phyloP scores from a whole-genome alignment of 2,888 invertebrate species.

The Leucophenga maculata region DNA sequence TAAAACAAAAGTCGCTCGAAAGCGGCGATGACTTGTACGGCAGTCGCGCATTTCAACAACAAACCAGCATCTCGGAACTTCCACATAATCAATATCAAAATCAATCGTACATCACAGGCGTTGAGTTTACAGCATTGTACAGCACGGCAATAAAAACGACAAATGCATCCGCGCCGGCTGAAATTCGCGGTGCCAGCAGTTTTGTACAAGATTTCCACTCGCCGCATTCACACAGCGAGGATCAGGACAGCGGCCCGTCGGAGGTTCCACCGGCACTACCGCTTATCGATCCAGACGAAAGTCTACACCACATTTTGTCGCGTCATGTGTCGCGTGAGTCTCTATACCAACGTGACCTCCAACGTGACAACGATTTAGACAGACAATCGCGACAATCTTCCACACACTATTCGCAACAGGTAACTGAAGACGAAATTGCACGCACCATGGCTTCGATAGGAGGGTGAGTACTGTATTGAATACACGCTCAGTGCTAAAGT shows the following conservation, averaged over 20 bases:
- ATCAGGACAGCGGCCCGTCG: conserved; percentile 86
- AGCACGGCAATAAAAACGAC: conserved; percentile 70
- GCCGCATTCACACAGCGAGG: conserved; percentile 72
- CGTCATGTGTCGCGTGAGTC: conserved; percentile 78
- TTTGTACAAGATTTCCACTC: conserved; percentile 63
- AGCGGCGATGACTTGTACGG: conserved; percentile 43
- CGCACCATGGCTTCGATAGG: conserved; percentile 77
- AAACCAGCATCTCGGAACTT: conserved; percentile 66
- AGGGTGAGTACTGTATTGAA: conserved; percentile 31
- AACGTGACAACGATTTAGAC: conserved; percentile 75
- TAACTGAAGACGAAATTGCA: conserved; percentile 94
- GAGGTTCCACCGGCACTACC: conserved; percentile 87
- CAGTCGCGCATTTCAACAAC: conserved; percentile 44
- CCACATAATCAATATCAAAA: conserved; percentile 24
- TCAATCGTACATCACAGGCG: conserved; percentile 70
- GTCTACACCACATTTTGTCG: conserved; percentile 76
- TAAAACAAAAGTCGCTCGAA: conserved; percentile 74
- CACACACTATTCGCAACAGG: conserved; percentile 87
- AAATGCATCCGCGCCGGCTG: conserved; percentile 58
- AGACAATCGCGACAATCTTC: conserved; percentile 61
- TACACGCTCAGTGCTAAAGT: no score
- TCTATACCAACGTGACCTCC: conserved; percentile 72
- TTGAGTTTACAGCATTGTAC: conserved; percentile 74
- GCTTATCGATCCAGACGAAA: conserved; percentile 85
- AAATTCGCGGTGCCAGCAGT: conserved; percentile 47